phyloP scores from a whole-genome alignment of 2,113 vertebrate species.

The Naja naja region DNA sequence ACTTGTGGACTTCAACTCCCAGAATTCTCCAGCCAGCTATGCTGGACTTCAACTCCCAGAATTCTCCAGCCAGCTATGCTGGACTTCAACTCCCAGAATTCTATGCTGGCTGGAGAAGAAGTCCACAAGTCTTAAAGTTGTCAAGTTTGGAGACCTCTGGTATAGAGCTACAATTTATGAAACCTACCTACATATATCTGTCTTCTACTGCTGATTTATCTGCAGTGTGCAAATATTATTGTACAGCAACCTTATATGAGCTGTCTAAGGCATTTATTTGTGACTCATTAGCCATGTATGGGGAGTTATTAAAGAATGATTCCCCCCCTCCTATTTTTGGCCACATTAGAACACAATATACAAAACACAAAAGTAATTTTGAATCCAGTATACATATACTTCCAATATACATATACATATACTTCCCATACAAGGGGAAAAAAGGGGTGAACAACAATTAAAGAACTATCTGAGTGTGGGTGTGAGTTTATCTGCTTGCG shows the following conservation, averaged over 20 bases:
- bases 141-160: too few relatives aligned
- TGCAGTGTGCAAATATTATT: not conserved
- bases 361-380: not conserved
- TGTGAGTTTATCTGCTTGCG: not conserved
- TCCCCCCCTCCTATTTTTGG: not conserved
- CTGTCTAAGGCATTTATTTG: not conserved
- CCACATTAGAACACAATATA: not conserved
- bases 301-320: not conserved
- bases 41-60: too few relatives aligned
- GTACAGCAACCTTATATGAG: not conserved
- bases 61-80: too few relatives aligned
- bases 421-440: not conserved
- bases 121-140: too few relatives aligned
- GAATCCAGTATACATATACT: not conserved
- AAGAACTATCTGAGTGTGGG: not conserved
- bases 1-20: too few relatives aligned
- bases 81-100: too few relatives aligned
- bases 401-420: not conserved
- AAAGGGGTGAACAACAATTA: not conserved
- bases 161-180: not conserved
- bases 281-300: not conserved
- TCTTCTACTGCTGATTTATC: not conserved
- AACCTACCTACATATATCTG: not conserved
- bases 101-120: too few relatives aligned
- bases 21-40: too few relatives aligned